Conservation (phyloP, 2,888 invertebrate genomes). For the Platycheirus albimanus region DNA sequence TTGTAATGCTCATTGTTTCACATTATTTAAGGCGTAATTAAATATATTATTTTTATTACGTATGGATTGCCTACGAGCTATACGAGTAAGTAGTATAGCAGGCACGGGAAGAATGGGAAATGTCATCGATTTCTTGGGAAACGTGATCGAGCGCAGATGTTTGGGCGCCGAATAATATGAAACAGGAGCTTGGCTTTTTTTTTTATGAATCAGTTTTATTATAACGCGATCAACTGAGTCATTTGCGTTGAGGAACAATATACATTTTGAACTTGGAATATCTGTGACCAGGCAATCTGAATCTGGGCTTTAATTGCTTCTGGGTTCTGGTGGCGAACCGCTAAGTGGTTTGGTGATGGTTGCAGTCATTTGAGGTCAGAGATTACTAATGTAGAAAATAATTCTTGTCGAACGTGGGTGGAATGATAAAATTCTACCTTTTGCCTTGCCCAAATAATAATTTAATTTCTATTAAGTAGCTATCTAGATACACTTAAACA, state of each 20-base stretch:
- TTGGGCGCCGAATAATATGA: slow-evolving; percentile 8
- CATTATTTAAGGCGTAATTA: slow-evolving; percentile 62
- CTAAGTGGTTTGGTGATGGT: background rate
- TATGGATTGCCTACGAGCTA: too few relatives aligned
- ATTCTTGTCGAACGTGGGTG: too few relatives aligned
- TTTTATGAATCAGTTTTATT: slow-evolving; percentile 8
- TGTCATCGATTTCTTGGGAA: slow-evolving; percentile 44
- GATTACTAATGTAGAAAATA: background rate
- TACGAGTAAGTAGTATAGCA: too few relatives aligned
- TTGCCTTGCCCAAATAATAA: too few relatives aligned
- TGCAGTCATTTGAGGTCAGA: background rate
- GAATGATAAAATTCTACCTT: too few relatives aligned
- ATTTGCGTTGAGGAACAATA: background rate
- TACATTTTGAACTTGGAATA: background rate
- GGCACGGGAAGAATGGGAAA: background rate
- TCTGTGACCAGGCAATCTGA: background rate
- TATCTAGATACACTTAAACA: too few relatives aligned
- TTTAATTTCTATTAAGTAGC: too few relatives aligned
- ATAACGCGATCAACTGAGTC: background rate
- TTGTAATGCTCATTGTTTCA: slow-evolving; percentile 60
- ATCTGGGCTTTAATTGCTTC: background rate
- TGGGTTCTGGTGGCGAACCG: background rate
- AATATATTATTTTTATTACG: too few relatives aligned
- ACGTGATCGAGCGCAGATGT: slow-evolving; percentile 29
- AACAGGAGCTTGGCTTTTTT: slow-evolving; percentile 1